Conservation (phyloP, 1,140 invertebrate species). For the Thalassaphorura encarpata region DNA sequence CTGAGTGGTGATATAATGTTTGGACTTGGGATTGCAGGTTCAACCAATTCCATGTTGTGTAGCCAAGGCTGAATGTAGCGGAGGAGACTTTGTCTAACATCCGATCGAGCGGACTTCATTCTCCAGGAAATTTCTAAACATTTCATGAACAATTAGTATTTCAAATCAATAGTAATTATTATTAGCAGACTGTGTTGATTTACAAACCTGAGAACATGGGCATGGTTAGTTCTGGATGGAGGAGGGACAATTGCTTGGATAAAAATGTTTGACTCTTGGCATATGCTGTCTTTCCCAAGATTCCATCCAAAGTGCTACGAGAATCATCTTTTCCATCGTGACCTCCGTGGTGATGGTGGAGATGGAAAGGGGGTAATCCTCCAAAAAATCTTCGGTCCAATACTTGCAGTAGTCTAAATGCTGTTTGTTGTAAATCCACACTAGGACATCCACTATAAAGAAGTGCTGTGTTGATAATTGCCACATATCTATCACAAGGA, state of each 20-base stretch:
- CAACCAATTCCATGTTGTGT: slow-evolving; percentile 96
- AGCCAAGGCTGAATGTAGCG: slow-evolving; percentile 94
- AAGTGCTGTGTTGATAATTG: slow-evolving; percentile 92
- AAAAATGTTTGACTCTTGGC: slow-evolving; percentile 62
- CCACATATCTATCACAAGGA: slow-evolving; percentile 96
- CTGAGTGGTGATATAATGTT: slow-evolving; percentile 22
- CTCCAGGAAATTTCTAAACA: slow-evolving; percentile 85
- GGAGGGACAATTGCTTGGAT: slow-evolving; percentile 77
- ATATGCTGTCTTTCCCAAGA: slow-evolving; percentile 50
- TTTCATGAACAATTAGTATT: too few relatives aligned
- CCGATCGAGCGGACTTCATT: slow-evolving; percentile 86
- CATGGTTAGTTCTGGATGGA: slow-evolving; percentile 96
- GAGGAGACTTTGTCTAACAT: slow-evolving; percentile 76
- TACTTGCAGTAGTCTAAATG: slow-evolving; percentile 84
- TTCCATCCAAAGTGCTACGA: slow-evolving; percentile 56
- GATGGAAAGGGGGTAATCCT: slow-evolving; percentile 46
- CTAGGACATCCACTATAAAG: slow-evolving; percentile 91
- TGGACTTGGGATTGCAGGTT: slow-evolving; percentile 82
- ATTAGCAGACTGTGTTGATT: too few relatives aligned
- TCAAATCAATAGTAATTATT: too few relatives aligned
- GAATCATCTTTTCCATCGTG: slow-evolving; percentile 1
- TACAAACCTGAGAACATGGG: slow-evolving; percentile 91
- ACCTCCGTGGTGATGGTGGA: background rate
- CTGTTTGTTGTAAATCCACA: slow-evolving; percentile 80
- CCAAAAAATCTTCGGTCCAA: slow-evolving; percentile 93